Base-by-base conservation (phyloP, 2,797 vertebrate species). In the Decapterus maruadsi region DNA sequence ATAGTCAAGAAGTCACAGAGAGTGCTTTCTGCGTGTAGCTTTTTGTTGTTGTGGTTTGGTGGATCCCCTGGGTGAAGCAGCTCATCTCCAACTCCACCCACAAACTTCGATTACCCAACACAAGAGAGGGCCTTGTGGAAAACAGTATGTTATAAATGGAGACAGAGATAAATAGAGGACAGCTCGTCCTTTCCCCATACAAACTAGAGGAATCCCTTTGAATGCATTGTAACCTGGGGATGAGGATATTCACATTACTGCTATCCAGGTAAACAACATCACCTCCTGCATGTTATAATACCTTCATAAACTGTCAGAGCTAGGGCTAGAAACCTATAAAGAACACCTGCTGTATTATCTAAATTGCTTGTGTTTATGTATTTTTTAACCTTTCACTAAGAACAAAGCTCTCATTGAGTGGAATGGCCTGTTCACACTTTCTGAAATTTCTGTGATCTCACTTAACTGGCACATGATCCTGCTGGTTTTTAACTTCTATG, bases 81-180 rank as follows among this genome's bases (percentile, higher is more conserved):
- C 59, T 74, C 57, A 40, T 51, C 74, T 68, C 45, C 53, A 70
- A 17, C 63, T 78, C 76, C 62, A 65, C 67, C 72, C 72, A 77
- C 73, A 22, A 36, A 42, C 72, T 75, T 69, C 2, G 22, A 73
- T 87, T 75, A 70, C 29, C 16, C 71, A 16, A 48, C 6, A 19
- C 48, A 54, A 36, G 51, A 50, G 48, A 62, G 22, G 66, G 46
- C 16, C 54, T 61, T 61, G 13, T 46, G 50, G 56, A 64, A 40
- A 31, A 63, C 31, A 43, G 11, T n/a, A 7, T 53, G n/a, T 51
- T 64, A 36, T 59, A 69, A 79, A 80, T 55, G 72, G 29, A 75
- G 20, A n/a, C 50, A 61, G 31, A 59, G 42, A 34, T 40, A 16
- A 65, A 53, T 8, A 38, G 4, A 69, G 22, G 20, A 14, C 46